These are phyloP conservation scores for Ginglymostoma cirratum DNA, from an alignment of 2,113 vertebrate genomes.

Conservation along the genomic window DNA sequence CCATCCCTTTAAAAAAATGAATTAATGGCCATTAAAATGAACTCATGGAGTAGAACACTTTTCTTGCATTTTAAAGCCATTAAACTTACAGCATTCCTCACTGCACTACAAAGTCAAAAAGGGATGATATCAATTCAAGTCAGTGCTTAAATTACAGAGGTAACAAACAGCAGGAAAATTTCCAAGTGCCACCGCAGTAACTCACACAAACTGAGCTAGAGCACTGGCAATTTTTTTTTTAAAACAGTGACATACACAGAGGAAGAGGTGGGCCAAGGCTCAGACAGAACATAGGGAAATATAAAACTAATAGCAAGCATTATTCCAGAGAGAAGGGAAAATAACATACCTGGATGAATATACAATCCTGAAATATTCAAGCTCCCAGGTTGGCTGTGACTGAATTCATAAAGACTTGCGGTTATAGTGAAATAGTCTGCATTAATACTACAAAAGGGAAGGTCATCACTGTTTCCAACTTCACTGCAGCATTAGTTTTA, in stretches of 20 bases:
- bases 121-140: not conserved
- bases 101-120: not conserved
- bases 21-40: not conserved
- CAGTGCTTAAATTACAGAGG: not conserved
- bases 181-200: not conserved
- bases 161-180: not conserved
- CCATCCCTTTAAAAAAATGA: not conserved
- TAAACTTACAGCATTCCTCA: not conserved
- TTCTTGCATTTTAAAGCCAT: not conserved
- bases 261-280: not conserved
- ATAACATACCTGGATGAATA: not conserved
- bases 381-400: not conserved
- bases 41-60: not conserved
- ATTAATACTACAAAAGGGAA: not conserved
- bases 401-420: not conserved
- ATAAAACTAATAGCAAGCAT: not conserved
- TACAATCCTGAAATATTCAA: not conserved
- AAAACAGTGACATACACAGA: not conserved
- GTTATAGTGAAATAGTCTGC: not conserved
- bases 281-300: not conserved
- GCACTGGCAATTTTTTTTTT: not conserved
- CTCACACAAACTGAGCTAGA: not conserved
- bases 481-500: not conserved
- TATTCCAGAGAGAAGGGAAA: not conserved
- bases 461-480: not conserved